phyloP scores from a whole-genome alignment of 2,888 invertebrate species.

The Prosopocoilus inquinatus region DNA sequence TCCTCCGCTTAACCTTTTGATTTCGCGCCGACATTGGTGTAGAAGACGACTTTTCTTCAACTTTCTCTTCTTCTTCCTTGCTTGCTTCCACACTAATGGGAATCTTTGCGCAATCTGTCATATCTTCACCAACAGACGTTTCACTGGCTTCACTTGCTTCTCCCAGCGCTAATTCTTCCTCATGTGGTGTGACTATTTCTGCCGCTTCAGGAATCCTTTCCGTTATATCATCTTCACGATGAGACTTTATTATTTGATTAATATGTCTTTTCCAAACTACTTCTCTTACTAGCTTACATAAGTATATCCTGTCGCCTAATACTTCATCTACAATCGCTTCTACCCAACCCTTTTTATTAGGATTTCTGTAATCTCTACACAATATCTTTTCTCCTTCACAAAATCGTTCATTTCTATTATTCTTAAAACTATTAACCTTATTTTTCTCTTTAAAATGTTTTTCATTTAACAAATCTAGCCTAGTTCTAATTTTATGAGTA shows the following conservation, averaged over 20 bases:
- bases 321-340: slow-evolving; percentile 1
- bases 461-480: slow-evolving; percentile 5
- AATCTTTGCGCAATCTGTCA: no score
- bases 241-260: slow-evolving; percentile 1
- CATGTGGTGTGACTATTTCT: no score
- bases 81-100: no score
- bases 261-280: slow-evolving; percentile 9
- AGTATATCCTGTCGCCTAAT: slow-evolving; percentile 4
- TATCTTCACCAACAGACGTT: no score
- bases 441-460: background rate
- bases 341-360: slow-evolving; percentile 7
- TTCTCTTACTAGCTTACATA: background rate
- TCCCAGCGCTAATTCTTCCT: no score
- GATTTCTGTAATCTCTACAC: slow-evolving; percentile 11
- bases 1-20: no score
- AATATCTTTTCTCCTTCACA: slow-evolving; percentile 2
- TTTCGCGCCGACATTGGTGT: no score
- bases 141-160: no score
- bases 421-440: background rate
- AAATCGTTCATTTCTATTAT: slow-evolving; percentile 2
- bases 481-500: slow-evolving; percentile 9
- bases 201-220: no score
- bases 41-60: no score
- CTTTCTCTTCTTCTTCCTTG: no score
- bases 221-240: no score